Percentiles rank a stretch among this genome's conserved stretches.
Evolutionary conservation across 1,140 invertebrate genomes (phyloP).

Genomic region (Colletes latitarsis): DNA sequence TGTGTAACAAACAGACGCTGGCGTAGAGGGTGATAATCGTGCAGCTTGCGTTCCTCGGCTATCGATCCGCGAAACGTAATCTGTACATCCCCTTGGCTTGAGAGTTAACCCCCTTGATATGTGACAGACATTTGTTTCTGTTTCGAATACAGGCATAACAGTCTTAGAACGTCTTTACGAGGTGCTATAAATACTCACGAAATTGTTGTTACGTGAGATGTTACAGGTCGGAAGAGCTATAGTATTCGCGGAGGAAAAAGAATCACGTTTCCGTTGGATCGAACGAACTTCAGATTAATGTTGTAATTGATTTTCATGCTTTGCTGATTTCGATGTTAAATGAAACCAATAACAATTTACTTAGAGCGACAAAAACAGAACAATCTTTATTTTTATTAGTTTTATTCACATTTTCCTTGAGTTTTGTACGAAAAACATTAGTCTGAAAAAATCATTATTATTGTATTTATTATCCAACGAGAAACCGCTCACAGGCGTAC

Average conservation of each 20-base stretch:
- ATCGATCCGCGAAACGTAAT: conserved; percentile 74
- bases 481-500: too few relatives aligned
- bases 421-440: too few relatives aligned
- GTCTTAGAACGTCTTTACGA: conserved; percentile 64
- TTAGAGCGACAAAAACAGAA: neutral
- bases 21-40: conserved; percentile 48
- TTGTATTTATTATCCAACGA: too few relatives aligned
- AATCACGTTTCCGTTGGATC: neutral
- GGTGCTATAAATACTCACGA: conserved; percentile 68
- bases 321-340: neutral
- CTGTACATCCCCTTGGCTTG: conserved; percentile 61
- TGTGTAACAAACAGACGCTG: conserved; percentile 14
- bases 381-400: too few relatives aligned
- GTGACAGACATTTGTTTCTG: conserved; percentile 77
- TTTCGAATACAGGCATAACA: conserved; percentile 68
- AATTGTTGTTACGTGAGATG: conserved; percentile 52
- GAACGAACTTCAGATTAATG: neutral
- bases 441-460: too few relatives aligned
- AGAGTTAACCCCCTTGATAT: conserved; percentile 71
- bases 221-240: neutral
- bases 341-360: too few relatives aligned
- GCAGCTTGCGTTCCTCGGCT: conserved; percentile 42
- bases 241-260: neutral
- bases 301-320: neutral
- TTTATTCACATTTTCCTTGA: too few relatives aligned